Base-by-base conservation (phyloP, 2,888 invertebrate genomes). In the Ormia ochracea region DNA sequence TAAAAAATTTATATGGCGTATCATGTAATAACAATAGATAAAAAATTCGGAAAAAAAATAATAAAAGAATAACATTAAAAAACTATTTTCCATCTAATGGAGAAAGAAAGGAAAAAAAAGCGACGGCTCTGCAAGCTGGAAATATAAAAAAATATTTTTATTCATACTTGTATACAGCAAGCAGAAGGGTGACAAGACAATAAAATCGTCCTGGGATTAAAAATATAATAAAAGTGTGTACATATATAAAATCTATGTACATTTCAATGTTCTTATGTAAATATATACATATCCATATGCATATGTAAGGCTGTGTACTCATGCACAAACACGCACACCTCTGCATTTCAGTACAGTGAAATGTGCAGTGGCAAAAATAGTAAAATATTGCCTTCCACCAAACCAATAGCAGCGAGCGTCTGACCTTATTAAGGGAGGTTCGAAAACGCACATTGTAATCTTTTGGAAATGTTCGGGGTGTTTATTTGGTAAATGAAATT, bases 161-260 rank as follows among this genome's bases (percentile, higher is more conserved):
- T 6, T 43, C 56, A 36, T 19, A 9, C n/a, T n/a, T n/a, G n/a
- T n/a, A n/a, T n/a, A 45, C 17, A 31, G 6, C 7, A 14, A 45
- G 65, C 43, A 36, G 52, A 66, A 75, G 72, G 76, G 76, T 76
- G 76, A 76, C 76, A 61, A 54, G 68, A 80, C 68, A 76, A 80
- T 80, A 68, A 63, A 73, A 59, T 73, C 72, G 68, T 68, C 33
- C 28, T 43, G 43, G 80, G 80, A 80, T 80, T 80, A 80, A 80
- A 74, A 65, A 70, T 69, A 54, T 54, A 41, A 73, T 66, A 63
- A 28, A 54, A 38, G 43, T 61, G 38, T 41, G 52, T 5, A 17
- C 12, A 26, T 36, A 31, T n/a, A 56, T 38, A 38, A n/a, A 56
- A 21, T 59, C 19, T 14, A 7, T 54, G 21, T 14, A 31, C 26